Base-by-base conservation (phyloP, 2,888 invertebrate species). In the Merodon equestris region DNA sequence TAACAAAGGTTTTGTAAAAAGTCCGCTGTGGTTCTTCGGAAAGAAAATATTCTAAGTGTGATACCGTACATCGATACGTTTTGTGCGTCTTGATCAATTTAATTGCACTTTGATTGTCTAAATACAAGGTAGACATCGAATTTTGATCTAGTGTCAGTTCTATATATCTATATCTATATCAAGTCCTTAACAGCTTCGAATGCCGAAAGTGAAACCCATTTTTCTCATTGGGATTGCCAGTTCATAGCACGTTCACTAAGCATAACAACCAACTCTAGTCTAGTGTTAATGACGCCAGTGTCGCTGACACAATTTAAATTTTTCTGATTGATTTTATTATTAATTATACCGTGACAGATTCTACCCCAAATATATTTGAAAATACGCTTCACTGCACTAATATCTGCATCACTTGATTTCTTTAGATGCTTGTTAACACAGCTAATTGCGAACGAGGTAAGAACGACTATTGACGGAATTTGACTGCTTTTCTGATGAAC, bases 151-250 rank as follows among this genome's bases (percentile, higher is more conserved):
- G 10, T n/a, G n/a, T n/a, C 12, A 48, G n/a, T n/a, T 48, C 48
- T 3, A 10, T 27, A 27, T n/a, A 13, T 5, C 14, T 12, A n/a
- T 1, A n/a, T 27, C 58, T 53, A 72, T 13, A 64, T 9, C 12
- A 72, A 40, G 12, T 64, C 72, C 38, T 51, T 57, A 9, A 72
- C 45, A 15, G 58, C 58, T 40, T 72, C 58, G 10, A 64, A 53
- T 9, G 72, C 53, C 9, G 66, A 73, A 10, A 67, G 19, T n/a
- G 68, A 14, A n/a, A 63, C 57, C n/a, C 42, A 34, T 51, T 68
- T 77, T 63, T 77, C 58, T 14, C 67, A 48, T 58, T 72, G 48
- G 27, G 72, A 77, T 38, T 67, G 60, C 67, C 68, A 79, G 19
- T 53, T 63, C 34, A 56, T 73, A 34, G 53, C 44, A 10, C 63